Conservation (phyloP, 92 coral and sea anemone species). For the Phenganax stokvisi region DNA sequence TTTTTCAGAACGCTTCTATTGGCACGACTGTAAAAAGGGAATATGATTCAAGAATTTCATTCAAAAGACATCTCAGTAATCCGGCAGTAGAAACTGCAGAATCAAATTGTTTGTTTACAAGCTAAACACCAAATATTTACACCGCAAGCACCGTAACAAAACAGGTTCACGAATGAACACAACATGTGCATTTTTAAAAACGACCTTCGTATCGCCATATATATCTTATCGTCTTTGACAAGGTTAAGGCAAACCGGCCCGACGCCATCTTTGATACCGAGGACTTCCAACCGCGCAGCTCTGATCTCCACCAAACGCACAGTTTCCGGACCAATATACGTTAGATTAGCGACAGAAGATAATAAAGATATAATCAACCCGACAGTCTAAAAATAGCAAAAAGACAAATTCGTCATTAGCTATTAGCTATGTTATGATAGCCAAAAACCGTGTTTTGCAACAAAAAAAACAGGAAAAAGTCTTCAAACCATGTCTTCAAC, state of each 20-base stretch:
- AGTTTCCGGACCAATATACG: conserved; percentile 28
- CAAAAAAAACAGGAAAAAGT: background rate
- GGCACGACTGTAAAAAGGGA: too few species aligned
- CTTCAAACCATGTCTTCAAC: too few species aligned
- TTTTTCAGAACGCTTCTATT: too few species aligned
- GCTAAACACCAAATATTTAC: conserved; percentile 35
- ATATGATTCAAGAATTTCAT: too few species aligned
- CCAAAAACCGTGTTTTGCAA: background rate
- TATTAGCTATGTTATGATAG: background rate
- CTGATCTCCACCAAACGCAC: conserved; percentile 16
- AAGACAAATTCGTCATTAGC: background rate
- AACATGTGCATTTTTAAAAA: conserved; percentile 31
- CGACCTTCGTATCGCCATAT: conserved; percentile 14
- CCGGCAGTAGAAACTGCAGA: background rate
- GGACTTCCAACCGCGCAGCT: conserved; percentile 1
- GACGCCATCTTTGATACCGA: conserved; percentile 36
- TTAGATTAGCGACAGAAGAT: conserved; percentile 8
- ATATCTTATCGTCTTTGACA: conserved; percentile 23
- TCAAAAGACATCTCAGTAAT: too few species aligned
- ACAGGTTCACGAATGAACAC: conserved; percentile 27
- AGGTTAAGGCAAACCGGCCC: conserved; percentile 9
- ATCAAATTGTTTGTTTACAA: background rate
- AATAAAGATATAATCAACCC: conserved; percentile 11
- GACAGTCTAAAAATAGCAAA: conserved; percentile 13
- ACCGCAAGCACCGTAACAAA: conserved; percentile 39